Evolutionary conservation across 1,140 invertebrate genomes (phyloP), one percentile per base, ranked within the genome.

Genomic region (Nymphalis io): DNA sequence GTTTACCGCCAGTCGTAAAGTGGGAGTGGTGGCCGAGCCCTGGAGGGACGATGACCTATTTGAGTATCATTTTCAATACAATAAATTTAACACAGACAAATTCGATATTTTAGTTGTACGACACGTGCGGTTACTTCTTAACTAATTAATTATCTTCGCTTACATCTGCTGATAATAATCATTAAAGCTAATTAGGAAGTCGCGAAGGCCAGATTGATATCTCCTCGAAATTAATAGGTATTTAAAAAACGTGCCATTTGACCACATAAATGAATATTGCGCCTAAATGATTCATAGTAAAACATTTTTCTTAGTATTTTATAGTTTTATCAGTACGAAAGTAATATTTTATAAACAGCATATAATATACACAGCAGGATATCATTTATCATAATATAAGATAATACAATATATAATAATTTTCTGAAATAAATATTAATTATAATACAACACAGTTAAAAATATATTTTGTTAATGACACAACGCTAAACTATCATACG

Each of bases 1-100:
- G 60, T 55, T 63, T 70, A 58, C 53, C 27, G 40, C 68, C 68
- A 68, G 58, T 68, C 66, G 74, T 75, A 70, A 73, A 60, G 46
- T 55, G 71, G 77, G 75, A 51, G 77, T 72, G 75, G 77, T 48
- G 39, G 75, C 77, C 77, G 57, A 69, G 70, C 77, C 74, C 72
- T 68, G 59, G 57, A 20, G 58, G 72, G 65, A 70, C 73, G 65
- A 68, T 64, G 74, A 76, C 74, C 74, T 48, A 21, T 57, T 68
- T 53, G 18, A 55, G 55, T 51, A 18, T 18, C 21, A 20, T 51
- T 55, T 33, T 55, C 10, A 55, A 55, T 8, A 12, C 20, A 23
- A 15, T 55, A 6, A 4, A 15, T n/a, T 15, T 55, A 13, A 27
- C 15, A 55, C 13, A 12, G 3, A 16, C 6, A 20, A 6, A 20